These are phyloP conservation scores for Arothron firmamentum DNA, from an alignment of 2,113 vertebrate genomes.

Conservation along the genomic window DNA sequence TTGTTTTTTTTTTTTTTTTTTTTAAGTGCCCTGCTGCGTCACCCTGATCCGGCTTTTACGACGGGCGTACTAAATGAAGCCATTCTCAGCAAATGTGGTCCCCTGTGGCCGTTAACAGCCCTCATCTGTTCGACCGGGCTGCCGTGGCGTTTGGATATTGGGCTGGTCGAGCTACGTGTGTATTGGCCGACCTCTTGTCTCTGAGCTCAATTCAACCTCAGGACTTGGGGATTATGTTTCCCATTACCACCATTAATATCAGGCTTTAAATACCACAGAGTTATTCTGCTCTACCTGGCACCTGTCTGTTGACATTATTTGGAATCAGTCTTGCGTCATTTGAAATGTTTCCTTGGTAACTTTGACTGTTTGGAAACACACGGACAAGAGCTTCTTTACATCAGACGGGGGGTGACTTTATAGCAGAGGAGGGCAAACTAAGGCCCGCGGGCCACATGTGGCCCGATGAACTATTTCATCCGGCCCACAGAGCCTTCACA, in stretches of 20 bases:
- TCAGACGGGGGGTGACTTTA: conserved; percentile 41
- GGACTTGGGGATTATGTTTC: conserved; percentile 60
- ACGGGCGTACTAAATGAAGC: conserved; percentile 74
- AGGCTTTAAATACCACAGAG: conserved; percentile 54
- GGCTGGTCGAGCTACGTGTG: conserved; percentile 48
- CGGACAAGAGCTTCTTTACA: conserved; percentile 33
- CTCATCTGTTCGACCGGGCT: conserved; percentile 51
- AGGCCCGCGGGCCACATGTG: no score
- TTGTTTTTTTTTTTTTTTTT: conserved; percentile 11
- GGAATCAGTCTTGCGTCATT: conserved; percentile 60
- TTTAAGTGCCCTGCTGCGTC: conserved; percentile 52
- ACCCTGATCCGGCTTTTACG: conserved; percentile 58
- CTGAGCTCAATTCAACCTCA: conserved; percentile 55
- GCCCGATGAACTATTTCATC: no score
- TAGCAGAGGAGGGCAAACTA: background rate
- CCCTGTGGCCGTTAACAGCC: conserved; percentile 66
- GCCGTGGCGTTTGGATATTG: conserved; percentile 66
- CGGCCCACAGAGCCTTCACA: no score
- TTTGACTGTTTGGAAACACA: conserved; percentile 62
- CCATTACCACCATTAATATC: conserved; percentile 67
- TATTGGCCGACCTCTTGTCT: conserved; percentile 57
- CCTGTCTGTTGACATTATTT: conserved; percentile 62
- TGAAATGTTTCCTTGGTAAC: conserved; percentile 66
- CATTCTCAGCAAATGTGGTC: conserved; percentile 67
- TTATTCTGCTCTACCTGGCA: conserved; percentile 68